Evolutionary conservation across 2,113 vertebrate species (phyloP).

Genomic region (Circaetus cinerascens): DNA sequence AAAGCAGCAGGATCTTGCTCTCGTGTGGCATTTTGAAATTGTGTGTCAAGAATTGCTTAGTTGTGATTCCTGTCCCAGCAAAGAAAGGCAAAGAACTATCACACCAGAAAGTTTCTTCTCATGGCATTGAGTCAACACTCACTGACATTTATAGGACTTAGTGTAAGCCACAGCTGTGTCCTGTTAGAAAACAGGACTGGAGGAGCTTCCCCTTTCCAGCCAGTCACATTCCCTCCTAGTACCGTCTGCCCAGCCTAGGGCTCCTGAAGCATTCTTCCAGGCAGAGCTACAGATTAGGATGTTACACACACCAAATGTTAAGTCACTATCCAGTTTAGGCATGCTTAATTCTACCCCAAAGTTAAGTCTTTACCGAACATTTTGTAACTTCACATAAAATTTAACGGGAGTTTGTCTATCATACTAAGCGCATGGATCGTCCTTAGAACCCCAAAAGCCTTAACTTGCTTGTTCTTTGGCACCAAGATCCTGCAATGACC

Average conservation of each 20-base stretch:
- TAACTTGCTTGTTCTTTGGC: background rate
- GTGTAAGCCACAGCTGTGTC: background rate
- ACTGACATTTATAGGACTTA: background rate
- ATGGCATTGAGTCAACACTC: background rate
- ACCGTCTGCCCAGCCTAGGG: background rate
- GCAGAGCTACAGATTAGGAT: background rate
- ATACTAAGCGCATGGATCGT: accelerated
- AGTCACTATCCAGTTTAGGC: background rate
- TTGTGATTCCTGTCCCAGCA: background rate
- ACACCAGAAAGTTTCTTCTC: background rate
- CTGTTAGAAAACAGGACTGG: background rate
- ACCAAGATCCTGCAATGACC: background rate
- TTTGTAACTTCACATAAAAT: background rate
- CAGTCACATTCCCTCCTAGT: background rate
- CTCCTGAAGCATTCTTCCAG: background rate
- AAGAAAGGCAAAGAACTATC: background rate
- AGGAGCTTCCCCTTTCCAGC: background rate
- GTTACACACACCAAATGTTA: background rate
- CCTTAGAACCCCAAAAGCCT: background rate
- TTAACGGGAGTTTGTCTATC: background rate
- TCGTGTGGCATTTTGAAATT: background rate
- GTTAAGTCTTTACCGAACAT: background rate
- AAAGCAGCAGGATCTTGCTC: background rate
- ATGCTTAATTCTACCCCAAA: background rate
- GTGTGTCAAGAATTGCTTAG: background rate